Conservation (phyloP, 1,140 invertebrate genomes). For the Drosophila ogumai region DNA sequence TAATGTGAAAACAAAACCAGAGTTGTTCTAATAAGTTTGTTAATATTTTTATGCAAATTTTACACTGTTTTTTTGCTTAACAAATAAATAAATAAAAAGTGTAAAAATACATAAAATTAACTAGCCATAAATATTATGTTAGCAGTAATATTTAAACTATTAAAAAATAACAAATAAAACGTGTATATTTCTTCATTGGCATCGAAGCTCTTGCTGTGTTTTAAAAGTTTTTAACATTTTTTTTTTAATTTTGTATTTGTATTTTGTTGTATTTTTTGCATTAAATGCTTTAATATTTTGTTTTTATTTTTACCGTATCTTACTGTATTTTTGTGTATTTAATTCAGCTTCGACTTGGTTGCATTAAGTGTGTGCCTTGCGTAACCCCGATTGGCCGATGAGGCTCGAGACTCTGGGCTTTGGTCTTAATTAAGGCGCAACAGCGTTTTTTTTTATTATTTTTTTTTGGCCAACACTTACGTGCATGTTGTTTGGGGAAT, state of each 20-base stretch:
- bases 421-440: slow-evolving; percentile 74
- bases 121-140: too few relatives aligned
- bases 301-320: slow-evolving; percentile 4
- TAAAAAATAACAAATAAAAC: too few relatives aligned
- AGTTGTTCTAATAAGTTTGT: too few relatives aligned
- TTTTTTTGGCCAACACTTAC: slow-evolving; percentile 35
- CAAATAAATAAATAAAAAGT: too few relatives aligned
- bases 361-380: slow-evolving; percentile 52
- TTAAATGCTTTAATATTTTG: too few relatives aligned
- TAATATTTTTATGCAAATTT: too few relatives aligned
- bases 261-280: slow-evolving; percentile 11
- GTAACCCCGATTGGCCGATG: slow-evolving; percentile 55
- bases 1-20: too few relatives aligned
- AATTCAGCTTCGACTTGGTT: slow-evolving; percentile 21
- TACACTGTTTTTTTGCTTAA: too few relatives aligned
- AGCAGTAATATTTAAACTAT: too few relatives aligned
- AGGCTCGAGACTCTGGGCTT: slow-evolving; percentile 18
- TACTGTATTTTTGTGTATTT: slow-evolving; percentile 21
- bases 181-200: slow-evolving; percentile 19
- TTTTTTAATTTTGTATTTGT: slow-evolving; percentile 10
- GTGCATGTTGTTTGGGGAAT: slow-evolving; percentile 17
- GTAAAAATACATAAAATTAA: too few relatives aligned
- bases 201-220: slow-evolving; percentile 7
- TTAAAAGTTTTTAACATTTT: slow-evolving; percentile 7
- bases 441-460: slow-evolving; percentile 20